phyloP scores from a whole-genome alignment of 2,888 invertebrate species.

The Callosobruchus maculatus region DNA sequence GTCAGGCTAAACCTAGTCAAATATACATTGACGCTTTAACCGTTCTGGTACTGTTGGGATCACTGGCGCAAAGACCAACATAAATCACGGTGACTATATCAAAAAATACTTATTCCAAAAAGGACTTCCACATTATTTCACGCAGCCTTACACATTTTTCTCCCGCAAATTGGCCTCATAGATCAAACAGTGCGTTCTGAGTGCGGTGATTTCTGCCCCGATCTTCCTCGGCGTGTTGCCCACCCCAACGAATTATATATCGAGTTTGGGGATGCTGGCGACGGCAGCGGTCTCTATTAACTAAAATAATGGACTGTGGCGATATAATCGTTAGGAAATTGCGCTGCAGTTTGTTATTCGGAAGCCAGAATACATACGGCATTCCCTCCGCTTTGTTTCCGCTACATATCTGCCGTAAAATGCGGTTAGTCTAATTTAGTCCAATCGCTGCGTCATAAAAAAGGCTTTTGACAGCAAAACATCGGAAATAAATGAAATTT shows the following conservation, averaged over 20 bases:
- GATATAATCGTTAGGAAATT: constrained; percentile 20
- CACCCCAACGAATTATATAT: not conserved
- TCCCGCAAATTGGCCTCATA: not conserved
- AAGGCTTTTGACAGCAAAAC: too few relatives aligned
- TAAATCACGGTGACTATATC: not conserved
- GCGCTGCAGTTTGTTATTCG: constrained; percentile 10
- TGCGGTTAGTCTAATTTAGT: not conserved
- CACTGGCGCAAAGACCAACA: too few relatives aligned
- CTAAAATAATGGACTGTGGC: constrained; percentile 17
- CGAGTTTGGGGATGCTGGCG: not conserved
- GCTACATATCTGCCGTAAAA: not conserved
- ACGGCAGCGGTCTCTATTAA: constrained; percentile 12
- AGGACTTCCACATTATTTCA: not conserved
- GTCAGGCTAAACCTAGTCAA: too few relatives aligned
- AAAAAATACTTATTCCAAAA: not conserved
- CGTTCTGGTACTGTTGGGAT: too few relatives aligned
- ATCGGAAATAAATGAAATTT: too few relatives aligned
- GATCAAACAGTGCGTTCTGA: not conserved
- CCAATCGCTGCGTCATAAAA: too few relatives aligned
- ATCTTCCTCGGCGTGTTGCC: not conserved
- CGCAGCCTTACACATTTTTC: not conserved
- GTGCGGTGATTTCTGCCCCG: not conserved
- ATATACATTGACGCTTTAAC: too few relatives aligned
- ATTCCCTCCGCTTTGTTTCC: not conserved
- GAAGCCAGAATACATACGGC: not conserved